A percentile compares a stretch with the other conserved stretches of the same genome.
phyloP scores from a whole-genome alignment of 2,797 vertebrate genomes.

The Gadopsis bispinosus region DNA sequence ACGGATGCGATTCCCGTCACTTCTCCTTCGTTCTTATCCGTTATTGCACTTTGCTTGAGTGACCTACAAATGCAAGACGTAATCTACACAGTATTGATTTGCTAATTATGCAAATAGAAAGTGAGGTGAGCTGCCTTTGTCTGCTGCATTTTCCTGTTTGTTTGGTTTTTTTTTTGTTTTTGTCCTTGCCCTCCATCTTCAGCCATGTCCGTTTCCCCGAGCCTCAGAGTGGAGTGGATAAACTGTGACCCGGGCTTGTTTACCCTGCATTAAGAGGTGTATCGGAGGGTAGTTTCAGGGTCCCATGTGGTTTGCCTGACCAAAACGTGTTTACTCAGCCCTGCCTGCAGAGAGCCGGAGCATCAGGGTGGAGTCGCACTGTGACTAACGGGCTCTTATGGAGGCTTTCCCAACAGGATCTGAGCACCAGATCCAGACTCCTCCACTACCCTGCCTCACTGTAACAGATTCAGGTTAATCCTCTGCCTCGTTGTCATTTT shows the following conservation, averaged over 20 bases:
- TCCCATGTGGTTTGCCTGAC: constrained; percentile 37
- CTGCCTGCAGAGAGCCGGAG: constrained; percentile 13
- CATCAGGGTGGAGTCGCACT: constrained; percentile 38
- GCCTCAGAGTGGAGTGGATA: constrained; percentile 21
- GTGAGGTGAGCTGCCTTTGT: constrained; percentile 17
- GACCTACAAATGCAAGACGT: constrained; percentile 51
- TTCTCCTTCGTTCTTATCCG: constrained; percentile 8
- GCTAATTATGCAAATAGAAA: constrained; percentile 51
- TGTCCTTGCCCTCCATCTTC: constrained; percentile 22
- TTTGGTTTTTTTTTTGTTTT: background rate
- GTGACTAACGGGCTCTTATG: constrained; percentile 61
- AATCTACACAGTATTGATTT: constrained; percentile 48
- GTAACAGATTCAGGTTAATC: constrained; percentile 69
- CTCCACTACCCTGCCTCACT: constrained; percentile 41
- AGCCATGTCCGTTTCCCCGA: background rate
- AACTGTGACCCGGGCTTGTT: constrained; percentile 44
- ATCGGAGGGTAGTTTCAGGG: constrained; percentile 22
- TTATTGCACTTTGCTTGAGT: constrained; percentile 14
- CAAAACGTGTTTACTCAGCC: constrained; percentile 40
- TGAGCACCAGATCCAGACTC: constrained; percentile 40
- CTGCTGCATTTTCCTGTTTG: background rate
- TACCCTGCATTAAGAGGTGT: constrained; percentile 35
- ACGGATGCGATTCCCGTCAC: background rate
- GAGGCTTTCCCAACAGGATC: constrained; percentile 59
- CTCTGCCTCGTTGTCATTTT: constrained; percentile 50